Percentiles rank a stretch among this genome's conserved stretches.
Evolutionary conservation across 1,140 invertebrate species (phyloP).

Genomic region (Drosophila bocki): DNA sequence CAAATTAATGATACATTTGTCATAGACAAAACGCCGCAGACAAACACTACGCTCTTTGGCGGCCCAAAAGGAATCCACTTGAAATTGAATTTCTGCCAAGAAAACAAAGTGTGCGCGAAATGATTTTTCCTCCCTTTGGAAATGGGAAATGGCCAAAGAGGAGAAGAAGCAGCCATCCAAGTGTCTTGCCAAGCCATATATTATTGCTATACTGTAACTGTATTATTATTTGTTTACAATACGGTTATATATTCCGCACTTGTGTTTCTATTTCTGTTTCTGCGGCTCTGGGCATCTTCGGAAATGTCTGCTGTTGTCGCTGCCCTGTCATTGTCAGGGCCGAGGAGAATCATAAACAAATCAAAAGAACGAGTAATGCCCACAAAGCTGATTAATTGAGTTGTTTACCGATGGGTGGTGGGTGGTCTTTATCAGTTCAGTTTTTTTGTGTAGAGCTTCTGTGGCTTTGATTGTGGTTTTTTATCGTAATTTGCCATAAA

Average conservation of each 20-base stretch:
- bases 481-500: slow-evolving; percentile 4
- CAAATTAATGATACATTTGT: slow-evolving; percentile 52
- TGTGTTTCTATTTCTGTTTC: slow-evolving; percentile 43
- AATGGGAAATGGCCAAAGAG: slow-evolving; percentile 14
- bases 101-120: slow-evolving; percentile 55
- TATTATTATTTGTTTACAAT: slow-evolving; percentile 44
- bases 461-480: slow-evolving; percentile 4
- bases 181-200: slow-evolving; percentile 35
- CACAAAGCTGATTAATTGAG: slow-evolving; percentile 59
- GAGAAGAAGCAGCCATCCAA: slow-evolving; percentile 34
- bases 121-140: slow-evolving; percentile 27
- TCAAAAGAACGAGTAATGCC: slow-evolving; percentile 40
- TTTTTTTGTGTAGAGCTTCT: slow-evolving; percentile 8
- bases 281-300: slow-evolving; percentile 29
- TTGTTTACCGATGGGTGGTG: slow-evolving; percentile 55
- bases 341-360: slow-evolving; percentile 29
- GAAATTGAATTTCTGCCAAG: slow-evolving; percentile 51
- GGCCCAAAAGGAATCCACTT: slow-evolving; percentile 26
- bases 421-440: slow-evolving; percentile 26
- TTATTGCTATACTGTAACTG: slow-evolving; percentile 43
- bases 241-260: slow-evolving; percentile 33
- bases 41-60: slow-evolving; percentile 26
- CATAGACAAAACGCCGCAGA: slow-evolving; percentile 29
- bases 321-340: slow-evolving; percentile 22
- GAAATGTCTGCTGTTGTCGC: slow-evolving; percentile 18